Percentiles rank a stretch among this genome's conserved stretches.
Evolutionary conservation across 92 coral and sea anemone genomes (phyloP).

Genomic region (Muricea muricata): DNA sequence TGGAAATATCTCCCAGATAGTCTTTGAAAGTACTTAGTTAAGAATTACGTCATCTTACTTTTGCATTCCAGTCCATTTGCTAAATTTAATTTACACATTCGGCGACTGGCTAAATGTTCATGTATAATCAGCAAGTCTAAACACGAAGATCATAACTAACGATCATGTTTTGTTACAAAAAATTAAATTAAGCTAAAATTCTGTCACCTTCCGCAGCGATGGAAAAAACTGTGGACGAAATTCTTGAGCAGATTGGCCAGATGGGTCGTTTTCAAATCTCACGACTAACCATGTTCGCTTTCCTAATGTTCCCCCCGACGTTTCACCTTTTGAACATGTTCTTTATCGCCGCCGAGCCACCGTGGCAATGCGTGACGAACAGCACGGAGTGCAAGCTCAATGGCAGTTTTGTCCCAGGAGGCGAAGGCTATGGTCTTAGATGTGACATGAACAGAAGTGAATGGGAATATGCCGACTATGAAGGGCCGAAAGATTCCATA

Average conservation of each 20-base stretch:
- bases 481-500: slow-evolving; percentile 77
- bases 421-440: slow-evolving; percentile 64
- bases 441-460: slow-evolving; percentile 84
- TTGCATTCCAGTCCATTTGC: too few species aligned
- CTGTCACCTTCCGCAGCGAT: background rate
- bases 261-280: slow-evolving; percentile 91
- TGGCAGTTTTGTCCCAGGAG: slow-evolving; percentile 68
- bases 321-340: slow-evolving; percentile 93
- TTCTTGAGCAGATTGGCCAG: slow-evolving; percentile 82
- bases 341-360: slow-evolving; percentile 89
- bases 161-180: too few species aligned
- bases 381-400: slow-evolving; percentile 71
- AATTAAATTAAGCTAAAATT: too few species aligned
- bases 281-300: slow-evolving; percentile 73
- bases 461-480: slow-evolving; percentile 77
- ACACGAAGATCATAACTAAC: too few species aligned
- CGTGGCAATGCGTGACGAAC: slow-evolving; percentile 74
- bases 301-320: slow-evolving; percentile 79
- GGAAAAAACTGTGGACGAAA: too few species aligned
- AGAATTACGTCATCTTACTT: too few species aligned
- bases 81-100: too few species aligned
- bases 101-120: too few species aligned
- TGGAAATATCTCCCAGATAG: too few species aligned
- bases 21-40: too few species aligned
- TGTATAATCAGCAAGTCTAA: too few species aligned